Percentiles rank a stretch among this genome's conserved stretches.
Conservation (phyloP, 2,888 invertebrate species). For the Esperia sulphurella region DNA sequence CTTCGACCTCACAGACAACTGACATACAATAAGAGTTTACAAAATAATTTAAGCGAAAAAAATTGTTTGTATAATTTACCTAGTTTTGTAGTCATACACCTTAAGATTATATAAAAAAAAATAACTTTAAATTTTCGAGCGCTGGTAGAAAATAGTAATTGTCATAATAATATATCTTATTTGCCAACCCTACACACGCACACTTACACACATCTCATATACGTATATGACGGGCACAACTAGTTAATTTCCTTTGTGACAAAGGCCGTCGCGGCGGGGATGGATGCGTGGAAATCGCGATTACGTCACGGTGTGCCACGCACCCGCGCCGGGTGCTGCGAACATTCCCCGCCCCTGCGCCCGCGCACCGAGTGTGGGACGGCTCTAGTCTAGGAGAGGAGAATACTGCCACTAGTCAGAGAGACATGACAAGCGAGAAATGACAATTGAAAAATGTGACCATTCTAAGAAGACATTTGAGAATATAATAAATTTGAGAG, state of each 20-base stretch:
- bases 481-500: too few species aligned
- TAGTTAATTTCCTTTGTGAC: conserved; percentile 80
- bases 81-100: too few species aligned
- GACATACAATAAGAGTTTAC: too few species aligned
- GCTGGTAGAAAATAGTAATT: not conserved
- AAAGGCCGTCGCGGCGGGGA: conserved; percentile 70
- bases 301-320: conserved; percentile 71
- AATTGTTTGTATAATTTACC: too few species aligned
- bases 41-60: too few species aligned
- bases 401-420: too few species aligned
- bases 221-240: conserved; percentile 53
- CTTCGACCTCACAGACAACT: too few species aligned
- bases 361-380: conserved; percentile 15
- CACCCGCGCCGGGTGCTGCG: conserved; percentile 40
- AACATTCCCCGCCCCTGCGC: conserved; percentile 18
- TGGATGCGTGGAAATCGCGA: conserved; percentile 78
- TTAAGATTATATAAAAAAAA: too few species aligned
- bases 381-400: not conserved
- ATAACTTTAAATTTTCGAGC: too few species aligned
- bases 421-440: too few species aligned
- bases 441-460: too few species aligned
- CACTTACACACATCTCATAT: conserved; percentile 38
- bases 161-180: not conserved
- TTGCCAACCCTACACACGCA: conserved; percentile 42
- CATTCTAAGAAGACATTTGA: not conserved